Percentiles rank a stretch among this genome's conserved stretches.
phyloP scores from a whole-genome alignment of 2,888 invertebrate genomes.

The Scaptomyza cyrtandrae region DNA sequence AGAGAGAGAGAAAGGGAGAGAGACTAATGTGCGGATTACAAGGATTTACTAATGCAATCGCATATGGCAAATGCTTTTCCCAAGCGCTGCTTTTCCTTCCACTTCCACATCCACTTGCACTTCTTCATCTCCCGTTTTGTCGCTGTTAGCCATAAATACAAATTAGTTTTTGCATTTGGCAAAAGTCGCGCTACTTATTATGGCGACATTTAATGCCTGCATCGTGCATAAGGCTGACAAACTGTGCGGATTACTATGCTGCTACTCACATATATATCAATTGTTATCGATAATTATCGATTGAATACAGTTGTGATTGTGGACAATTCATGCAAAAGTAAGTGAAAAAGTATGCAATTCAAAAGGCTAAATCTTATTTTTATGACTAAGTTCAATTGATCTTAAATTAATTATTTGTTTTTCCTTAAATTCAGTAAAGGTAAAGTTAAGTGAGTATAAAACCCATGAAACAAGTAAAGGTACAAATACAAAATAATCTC shows the following conservation, averaged over 20 bases:
- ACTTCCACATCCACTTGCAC: not conserved
- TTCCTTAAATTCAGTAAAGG: too few species aligned
- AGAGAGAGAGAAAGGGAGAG: slow-evolving; percentile 36
- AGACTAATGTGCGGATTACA: slow-evolving; percentile 83
- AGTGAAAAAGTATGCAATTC: too few species aligned
- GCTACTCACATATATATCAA: not conserved
- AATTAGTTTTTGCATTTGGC: slow-evolving; percentile 64
- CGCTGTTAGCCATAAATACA: slow-evolving; percentile 63
- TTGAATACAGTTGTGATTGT: not conserved
- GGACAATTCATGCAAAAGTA: too few species aligned
- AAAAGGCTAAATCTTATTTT: not conserved
- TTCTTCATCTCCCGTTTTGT: not conserved
- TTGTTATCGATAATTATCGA: not conserved
- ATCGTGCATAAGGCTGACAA: not conserved
- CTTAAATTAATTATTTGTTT: too few species aligned
- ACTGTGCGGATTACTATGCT: not conserved
- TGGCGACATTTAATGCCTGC: slow-evolving; percentile 23
- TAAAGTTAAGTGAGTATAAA: too few species aligned
- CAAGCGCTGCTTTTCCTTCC: slow-evolving; percentile 12
- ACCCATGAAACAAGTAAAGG: too few species aligned
- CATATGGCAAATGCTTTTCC: slow-evolving; percentile 54
- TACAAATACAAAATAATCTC: too few species aligned
- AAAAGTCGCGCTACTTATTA: slow-evolving; percentile 35
- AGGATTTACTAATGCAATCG: slow-evolving; percentile 81
- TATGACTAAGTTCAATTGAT: too few species aligned